A percentile compares a stretch with the other conserved stretches of the same genome.
Conservation (phyloP, 2,113 vertebrate genomes). For the Gambusia affinis region DNA sequence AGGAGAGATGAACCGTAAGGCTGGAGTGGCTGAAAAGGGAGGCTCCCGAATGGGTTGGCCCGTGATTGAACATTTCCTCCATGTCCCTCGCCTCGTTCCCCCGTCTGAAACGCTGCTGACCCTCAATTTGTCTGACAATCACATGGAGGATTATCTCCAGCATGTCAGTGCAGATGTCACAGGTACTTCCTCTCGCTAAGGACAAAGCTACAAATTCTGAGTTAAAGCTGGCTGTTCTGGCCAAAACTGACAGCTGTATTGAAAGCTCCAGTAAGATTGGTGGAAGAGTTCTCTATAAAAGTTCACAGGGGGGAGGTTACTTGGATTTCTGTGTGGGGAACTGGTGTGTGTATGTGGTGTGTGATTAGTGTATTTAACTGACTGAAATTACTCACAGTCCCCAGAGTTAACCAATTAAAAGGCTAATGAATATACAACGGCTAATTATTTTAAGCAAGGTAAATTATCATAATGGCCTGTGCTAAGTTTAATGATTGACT, state of each 20-base stretch:
- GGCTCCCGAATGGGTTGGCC: conserved; percentile 72
- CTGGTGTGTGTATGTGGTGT: conserved; percentile 38
- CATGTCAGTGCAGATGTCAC: conserved; percentile 89
- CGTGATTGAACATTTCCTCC: conserved; percentile 84
- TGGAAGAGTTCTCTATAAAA: conserved; percentile 55
- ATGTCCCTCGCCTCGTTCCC: conserved; percentile 79
- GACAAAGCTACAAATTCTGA: conserved; percentile 69
- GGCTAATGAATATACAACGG: conserved; percentile 82
- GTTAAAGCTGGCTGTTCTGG: conserved; percentile 65
- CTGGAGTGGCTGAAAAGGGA: conserved; percentile 82
- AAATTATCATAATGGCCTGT: conserved; percentile 73
- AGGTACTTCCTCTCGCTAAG: conserved; percentile 78
- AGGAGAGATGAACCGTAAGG: conserved; percentile 73
- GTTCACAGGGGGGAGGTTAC: conserved; percentile 62
- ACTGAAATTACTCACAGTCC: conserved; percentile 70
- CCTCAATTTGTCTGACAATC: conserved; percentile 92
- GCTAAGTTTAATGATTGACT: conserved; percentile 57
- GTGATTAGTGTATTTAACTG: conserved; percentile 73
- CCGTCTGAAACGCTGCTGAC: conserved; percentile 86
- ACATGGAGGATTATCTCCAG: conserved; percentile 83
- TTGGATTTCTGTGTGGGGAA: conserved; percentile 44
- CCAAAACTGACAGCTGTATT: conserved; percentile 79
- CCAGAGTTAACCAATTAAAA: conserved; percentile 79
- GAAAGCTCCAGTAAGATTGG: conserved; percentile 57
- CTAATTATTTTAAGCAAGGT: conserved; percentile 79